phyloP scores from a whole-genome alignment of 1,140 invertebrate species.

The Leguminivora glycinivorella region DNA sequence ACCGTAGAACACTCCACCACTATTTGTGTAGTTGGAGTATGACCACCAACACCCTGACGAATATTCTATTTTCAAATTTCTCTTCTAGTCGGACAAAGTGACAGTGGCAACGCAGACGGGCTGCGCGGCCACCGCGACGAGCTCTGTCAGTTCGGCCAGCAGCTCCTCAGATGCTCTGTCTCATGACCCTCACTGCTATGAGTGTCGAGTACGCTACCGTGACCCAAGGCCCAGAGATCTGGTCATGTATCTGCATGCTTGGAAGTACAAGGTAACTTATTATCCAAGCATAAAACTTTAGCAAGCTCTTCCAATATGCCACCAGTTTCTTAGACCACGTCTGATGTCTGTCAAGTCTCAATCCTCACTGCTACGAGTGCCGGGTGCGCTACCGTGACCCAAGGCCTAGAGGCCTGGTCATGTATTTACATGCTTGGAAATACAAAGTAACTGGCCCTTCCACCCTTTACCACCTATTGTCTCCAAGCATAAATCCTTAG shows the following conservation, averaged over 20 bases:
- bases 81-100: constrained; percentile 79
- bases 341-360: no score
- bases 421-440: constrained; percentile 97
- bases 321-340: no score
- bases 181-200: constrained; percentile 92
- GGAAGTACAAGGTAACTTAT: constrained; percentile 88
- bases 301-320: no score
- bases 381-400: constrained; percentile 94
- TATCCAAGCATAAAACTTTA: no score
- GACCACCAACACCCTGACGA: background rate
- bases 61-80: background rate
- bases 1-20: no score
- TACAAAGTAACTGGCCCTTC: constrained; percentile 82
- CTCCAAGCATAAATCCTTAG: no score
- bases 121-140: constrained; percentile 71
- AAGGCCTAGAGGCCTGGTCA: constrained; percentile 93
- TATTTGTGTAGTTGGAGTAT: background rate
- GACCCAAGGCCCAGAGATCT: constrained; percentile 94
- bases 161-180: constrained; percentile 77
- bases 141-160: constrained; percentile 28
- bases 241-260: constrained; percentile 97
- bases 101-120: constrained; percentile 91
- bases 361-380: constrained; percentile 95
- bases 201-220: constrained; percentile 93
- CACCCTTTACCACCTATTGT: no score